Conservation (phyloP, 2,888 invertebrate genomes). For the Dorcus hopei region DNA sequence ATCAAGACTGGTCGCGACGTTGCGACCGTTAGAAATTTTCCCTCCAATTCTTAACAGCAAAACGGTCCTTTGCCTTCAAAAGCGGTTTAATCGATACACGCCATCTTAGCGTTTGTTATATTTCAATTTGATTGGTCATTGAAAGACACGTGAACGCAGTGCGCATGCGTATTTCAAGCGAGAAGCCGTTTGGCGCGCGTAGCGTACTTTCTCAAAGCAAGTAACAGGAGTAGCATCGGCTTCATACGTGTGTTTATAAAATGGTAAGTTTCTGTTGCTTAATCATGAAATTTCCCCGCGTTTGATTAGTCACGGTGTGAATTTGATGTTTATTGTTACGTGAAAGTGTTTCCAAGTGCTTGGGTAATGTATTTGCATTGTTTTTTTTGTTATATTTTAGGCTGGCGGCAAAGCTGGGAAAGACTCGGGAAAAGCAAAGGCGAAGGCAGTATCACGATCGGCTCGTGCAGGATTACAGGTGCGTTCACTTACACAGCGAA, state of each 20-base stretch:
- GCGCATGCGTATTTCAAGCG: constrained; percentile 21
- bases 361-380: constrained; percentile 26
- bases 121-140: constrained; percentile 17
- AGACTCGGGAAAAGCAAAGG: constrained; percentile 99
- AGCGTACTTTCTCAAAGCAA: constrained; percentile 22
- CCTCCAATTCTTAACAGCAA: constrained; percentile 22
- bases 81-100: constrained; percentile 17
- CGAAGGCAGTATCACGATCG: constrained; percentile 98
- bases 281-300: background rate
- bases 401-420: constrained; percentile 99
- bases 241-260: constrained; percentile 9
- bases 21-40: constrained; percentile 24
- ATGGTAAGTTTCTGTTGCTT: constrained; percentile 17
- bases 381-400: constrained; percentile 59
- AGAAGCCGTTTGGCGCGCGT: constrained; percentile 32
- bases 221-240: constrained; percentile 14
- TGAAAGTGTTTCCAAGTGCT: background rate
- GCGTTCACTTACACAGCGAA: constrained; percentile 26
- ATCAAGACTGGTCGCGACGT: background rate
- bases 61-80: constrained; percentile 5
- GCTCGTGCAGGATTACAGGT: constrained; percentile 99
- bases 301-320: background rate
- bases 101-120: constrained; percentile 15
- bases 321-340: background rate
- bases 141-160: constrained; percentile 24